phyloP scores from a whole-genome alignment of 2,888 invertebrate species.

The Brachycybe producta region DNA sequence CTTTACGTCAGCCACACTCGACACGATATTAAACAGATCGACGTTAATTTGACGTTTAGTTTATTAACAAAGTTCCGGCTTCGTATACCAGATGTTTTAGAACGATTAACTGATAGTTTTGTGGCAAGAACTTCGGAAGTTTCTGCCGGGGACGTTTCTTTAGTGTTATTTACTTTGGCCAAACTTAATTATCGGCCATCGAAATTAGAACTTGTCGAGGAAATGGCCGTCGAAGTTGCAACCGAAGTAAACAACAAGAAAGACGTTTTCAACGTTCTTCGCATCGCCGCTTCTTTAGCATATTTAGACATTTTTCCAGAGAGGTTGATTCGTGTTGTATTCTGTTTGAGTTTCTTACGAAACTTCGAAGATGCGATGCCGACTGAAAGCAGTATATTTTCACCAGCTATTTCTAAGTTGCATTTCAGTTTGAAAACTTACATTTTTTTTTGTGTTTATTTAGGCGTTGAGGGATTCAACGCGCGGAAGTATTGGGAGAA shows the following conservation, averaged over 20 bases:
- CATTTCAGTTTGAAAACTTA: not conserved
- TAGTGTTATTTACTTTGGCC: not conserved
- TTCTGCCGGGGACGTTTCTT: not conserved
- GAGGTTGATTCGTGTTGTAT: not conserved
- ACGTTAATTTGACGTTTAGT: not conserved
- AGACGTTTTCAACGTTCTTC: not conserved
- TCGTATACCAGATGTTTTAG: slow-evolving; percentile 1
- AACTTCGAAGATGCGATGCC: not conserved
- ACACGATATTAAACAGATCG: not conserved
- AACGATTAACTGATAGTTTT: not conserved
- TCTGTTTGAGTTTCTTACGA: slow-evolving; percentile 1
- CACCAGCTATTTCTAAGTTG: too few relatives aligned
- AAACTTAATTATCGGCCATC: not conserved
- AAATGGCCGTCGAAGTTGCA: slow-evolving; percentile 1
- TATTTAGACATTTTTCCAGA: slow-evolving; percentile 4
- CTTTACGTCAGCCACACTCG: slow-evolving; percentile 1
- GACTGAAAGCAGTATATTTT: not conserved
- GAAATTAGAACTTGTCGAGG: not conserved
- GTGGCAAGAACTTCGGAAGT: not conserved
- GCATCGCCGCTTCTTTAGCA: not conserved
- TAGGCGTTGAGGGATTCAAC: not conserved
- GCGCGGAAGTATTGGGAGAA: not conserved
- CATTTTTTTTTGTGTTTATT: slow-evolving; percentile 2
- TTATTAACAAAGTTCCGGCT: not conserved
- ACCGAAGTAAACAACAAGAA: not conserved